Evolutionary conservation across 2,888 invertebrate species (phyloP), one percentile per base, ranked within the genome.

Genomic region (Diogma glabrata): DNA sequence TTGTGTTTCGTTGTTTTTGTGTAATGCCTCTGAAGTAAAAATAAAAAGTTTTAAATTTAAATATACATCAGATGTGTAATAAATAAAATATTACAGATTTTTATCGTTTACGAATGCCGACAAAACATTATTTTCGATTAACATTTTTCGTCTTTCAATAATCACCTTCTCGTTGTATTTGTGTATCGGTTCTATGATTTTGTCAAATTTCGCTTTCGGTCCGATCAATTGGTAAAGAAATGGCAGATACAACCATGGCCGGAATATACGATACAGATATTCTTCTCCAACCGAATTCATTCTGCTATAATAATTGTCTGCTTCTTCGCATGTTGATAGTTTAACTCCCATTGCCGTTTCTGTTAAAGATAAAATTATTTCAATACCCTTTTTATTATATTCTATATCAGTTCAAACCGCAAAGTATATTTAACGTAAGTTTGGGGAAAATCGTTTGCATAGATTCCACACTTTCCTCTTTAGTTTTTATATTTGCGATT

Each of bases 401-500:
- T n/a, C n/a, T n/a, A n/a, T n/a, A n/a, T n/a, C n/a, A n/a, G n/a
- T n/a, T n/a, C 38, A 17, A 60, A 82, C 83, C 83, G 61, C 82
- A 82, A 54, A 85, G 79, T 24, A 78, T 75, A 60, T 81, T 78
- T 1, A 85, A 71, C 1, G 83, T 74, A 59, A 76, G 76, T 46
- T 71, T 72, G 0, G 80, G 75, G 33, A 81, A 66, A n/a, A 77
- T 64, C 4, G 75, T 73, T 19, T 73, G 67, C 1, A 84, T 64
- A 58, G 81, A 48, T 6, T 64, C 52, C 4, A 57, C 47, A 20
- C 64, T 57, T 1, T 19, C 22, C 4, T 17, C 19, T 6, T 40
- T 40, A 19, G 12, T 40, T 40, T 9, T 17, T 4, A 74, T 55
- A 2, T 58, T 54, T 2, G 60, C 52, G 1, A 69, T 55, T 46